These are phyloP conservation scores for Eurosta solidaginis DNA, from an alignment of 1,140 invertebrate species.

Conservation along the genomic window DNA sequence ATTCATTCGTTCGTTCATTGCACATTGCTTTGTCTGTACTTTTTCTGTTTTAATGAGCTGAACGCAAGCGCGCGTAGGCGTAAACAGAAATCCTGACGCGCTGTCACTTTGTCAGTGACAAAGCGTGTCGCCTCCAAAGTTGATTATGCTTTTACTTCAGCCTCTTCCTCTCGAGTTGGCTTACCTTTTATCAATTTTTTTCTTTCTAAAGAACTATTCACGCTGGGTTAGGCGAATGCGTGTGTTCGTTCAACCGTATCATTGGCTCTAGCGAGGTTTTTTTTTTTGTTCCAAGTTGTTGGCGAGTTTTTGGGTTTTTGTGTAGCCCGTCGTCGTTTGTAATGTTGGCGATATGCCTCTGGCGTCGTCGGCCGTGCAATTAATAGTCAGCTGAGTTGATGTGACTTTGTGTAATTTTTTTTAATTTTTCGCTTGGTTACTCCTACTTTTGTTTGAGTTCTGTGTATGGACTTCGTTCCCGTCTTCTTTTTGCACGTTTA, in stretches of 20 bases:
- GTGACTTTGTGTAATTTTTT: not conserved
- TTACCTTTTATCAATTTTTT: not conserved
- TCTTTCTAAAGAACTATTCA: not conserved
- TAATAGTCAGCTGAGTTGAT: not conserved
- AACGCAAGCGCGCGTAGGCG: conserved; percentile 4
- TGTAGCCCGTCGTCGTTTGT: not conserved
- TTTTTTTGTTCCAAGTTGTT: not conserved
- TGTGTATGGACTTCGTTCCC: not conserved
- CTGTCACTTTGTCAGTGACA: conserved; percentile 22
- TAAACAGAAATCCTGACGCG: conserved; percentile 15
- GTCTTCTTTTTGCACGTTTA: not conserved
- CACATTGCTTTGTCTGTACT: not conserved
- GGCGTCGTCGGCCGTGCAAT: not conserved
- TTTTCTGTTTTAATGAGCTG: conserved; percentile 10
- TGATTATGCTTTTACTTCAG: not conserved
- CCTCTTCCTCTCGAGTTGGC: not conserved
- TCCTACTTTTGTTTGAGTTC: not conserved
- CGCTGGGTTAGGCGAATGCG: not conserved
- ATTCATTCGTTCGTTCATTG: not conserved
- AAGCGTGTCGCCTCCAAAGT: not conserved
- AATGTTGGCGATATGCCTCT: not conserved
- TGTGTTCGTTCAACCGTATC: not conserved
- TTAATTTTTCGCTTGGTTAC: not conserved
- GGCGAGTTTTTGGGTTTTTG: not conserved
- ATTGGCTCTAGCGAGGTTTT: not conserved